Base-by-base conservation (phyloP, 2,113 vertebrate genomes). In the Sinocyclocheilus anshuiensis region DNA sequence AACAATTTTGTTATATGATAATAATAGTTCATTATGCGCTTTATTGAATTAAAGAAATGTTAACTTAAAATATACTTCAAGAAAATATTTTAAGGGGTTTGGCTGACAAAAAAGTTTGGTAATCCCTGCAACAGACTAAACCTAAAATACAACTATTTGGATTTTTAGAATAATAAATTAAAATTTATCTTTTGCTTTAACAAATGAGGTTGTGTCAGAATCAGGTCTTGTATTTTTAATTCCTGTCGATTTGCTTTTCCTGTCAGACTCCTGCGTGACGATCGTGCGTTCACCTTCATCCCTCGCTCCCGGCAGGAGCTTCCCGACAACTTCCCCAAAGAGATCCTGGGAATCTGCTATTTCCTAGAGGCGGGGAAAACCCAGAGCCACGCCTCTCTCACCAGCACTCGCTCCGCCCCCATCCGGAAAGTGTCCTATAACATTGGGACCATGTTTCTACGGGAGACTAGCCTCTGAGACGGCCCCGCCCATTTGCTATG, bases 391-490 rank as follows among this genome's bases (percentile, higher is more conserved):
- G 90, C 93, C 84, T 93, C 94, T 0, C 80, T 94, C 85, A 94
- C 94, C 90, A 94, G 92, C 91, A 94, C 93, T 77, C 93, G 96
- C 89, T 97, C 97, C 36, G 94, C 97, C 42, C 96, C 96, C 93
- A 96, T 98, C 91, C 98, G 96, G 91, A 99, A 98, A 92, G 95
- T 98, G 89, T 98, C 98, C 88, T 99, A 99, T 94, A 98, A 97
- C 95, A 99, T 99, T 2, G 98, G 98, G 90, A 99, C 98, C 91
- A 99, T 99, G 98, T 99, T 99, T 93, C 96, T 99, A 84, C 96
- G 97, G 92, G 98, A 99, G 94, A 99, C 98, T 2, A 99, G 98
- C 94, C 95, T 99, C 95, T 99, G 96, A 97, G 94, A 88, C 50
- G 72, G 63, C 67, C 78, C 77, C 13, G 1, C 36, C 36, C 22